A percentile compares a stretch with the other conserved stretches of the same genome.
phyloP scores from a whole-genome alignment of 1,140 invertebrate genomes.

The Olivierus martensii region DNA sequence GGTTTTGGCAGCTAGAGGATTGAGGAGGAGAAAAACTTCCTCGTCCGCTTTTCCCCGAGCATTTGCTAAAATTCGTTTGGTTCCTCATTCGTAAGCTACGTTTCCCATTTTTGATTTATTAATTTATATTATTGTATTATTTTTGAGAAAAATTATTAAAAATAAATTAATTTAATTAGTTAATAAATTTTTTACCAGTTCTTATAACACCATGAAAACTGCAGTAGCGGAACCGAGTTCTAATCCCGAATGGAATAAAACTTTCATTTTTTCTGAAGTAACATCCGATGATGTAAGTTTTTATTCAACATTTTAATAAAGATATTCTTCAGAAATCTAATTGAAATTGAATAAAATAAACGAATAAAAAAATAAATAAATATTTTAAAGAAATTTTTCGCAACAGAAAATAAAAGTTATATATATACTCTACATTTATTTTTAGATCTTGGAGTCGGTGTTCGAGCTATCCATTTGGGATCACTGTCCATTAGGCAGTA shows the following conservation, averaged over 20 bases:
- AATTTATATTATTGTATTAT: too few relatives aligned
- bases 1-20: conserved; percentile 64
- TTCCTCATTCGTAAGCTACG: conserved; percentile 56
- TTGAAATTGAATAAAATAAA: too few relatives aligned
- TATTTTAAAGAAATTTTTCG: too few relatives aligned
- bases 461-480: conserved; percentile 81
- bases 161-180: background rate
- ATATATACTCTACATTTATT: background rate
- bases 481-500: conserved; percentile 58
- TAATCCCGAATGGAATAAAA: conserved; percentile 79
- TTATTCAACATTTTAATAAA: too few relatives aligned
- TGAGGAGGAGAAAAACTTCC: conserved; percentile 38
- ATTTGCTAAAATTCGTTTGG: conserved; percentile 59
- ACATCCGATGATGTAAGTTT: conserved; percentile 48
- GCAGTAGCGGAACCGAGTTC: conserved; percentile 64
- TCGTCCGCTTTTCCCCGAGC: conserved; percentile 63
- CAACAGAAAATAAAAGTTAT: too few relatives aligned
- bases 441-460: conserved; percentile 45
- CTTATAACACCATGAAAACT: conserved; percentile 44
- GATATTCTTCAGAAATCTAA: too few relatives aligned
- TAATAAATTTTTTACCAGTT: conserved; percentile 36
- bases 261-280: conserved; percentile 61
- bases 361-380: too few relatives aligned
- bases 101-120: too few relatives aligned
- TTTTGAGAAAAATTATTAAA: too few relatives aligned